These are phyloP conservation scores for Pristionchus maxplancki DNA, from an alignment of 2,888 invertebrate species.

Conservation along the genomic window DNA sequence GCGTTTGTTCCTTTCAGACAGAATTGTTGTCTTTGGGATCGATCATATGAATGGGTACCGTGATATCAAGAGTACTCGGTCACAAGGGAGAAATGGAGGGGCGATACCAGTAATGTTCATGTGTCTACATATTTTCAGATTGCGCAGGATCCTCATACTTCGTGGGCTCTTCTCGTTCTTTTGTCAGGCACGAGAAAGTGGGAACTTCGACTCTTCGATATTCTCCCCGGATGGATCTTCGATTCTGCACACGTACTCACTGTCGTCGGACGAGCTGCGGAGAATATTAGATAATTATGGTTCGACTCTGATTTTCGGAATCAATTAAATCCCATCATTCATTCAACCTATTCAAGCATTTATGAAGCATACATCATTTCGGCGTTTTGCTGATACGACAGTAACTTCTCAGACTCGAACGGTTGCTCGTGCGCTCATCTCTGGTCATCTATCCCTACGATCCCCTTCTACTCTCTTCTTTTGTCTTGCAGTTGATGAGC, in stretches of 20 bases:
- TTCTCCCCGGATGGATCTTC: neutral
- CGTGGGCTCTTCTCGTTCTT: neutral
- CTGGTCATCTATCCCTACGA: neutral
- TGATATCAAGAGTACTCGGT: neutral
- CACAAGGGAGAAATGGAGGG: neutral
- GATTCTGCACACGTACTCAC: neutral
- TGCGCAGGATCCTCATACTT: neutral
- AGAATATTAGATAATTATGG: neutral
- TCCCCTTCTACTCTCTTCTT: neutral
- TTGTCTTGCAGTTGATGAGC: neutral
- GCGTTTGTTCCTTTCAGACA: neutral
- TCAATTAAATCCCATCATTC: neutral
- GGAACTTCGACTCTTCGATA: neutral
- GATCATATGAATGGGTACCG: too few species aligned
- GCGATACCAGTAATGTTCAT: neutral
- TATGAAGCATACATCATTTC: too few species aligned
- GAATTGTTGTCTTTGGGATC: neutral
- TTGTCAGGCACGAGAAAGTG: neutral
- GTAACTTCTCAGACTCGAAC: too few species aligned
- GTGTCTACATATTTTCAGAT: neutral
- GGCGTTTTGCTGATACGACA: too few species aligned
- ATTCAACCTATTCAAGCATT: too few species aligned
- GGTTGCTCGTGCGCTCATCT: neutral
- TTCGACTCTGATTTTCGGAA: neutral
- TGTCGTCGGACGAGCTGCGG: constrained; percentile 14